Evolutionary conservation across 1,140 invertebrate species (phyloP), one percentile per base, ranked within the genome.

Genomic region (Aporrectodea caliginosa): DNA sequence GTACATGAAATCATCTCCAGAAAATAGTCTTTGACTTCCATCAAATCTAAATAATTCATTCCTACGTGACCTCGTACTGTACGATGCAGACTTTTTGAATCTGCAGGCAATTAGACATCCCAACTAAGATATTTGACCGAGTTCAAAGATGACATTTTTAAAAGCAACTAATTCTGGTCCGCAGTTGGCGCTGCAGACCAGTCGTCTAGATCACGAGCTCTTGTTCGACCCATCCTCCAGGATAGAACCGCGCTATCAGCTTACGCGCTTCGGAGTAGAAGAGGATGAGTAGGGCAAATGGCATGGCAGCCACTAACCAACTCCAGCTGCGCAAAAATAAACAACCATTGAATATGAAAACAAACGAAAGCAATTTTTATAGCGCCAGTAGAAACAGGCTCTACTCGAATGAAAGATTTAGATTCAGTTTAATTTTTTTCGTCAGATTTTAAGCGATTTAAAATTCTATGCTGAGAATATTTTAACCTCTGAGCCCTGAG

Each of bases 261-360:
- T 78, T 78, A 22, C 76, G 27, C 2, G n/a, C 68, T 34, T 78
- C 76, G 2, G 27, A 1, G n/a, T 78, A 78, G 29, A 31, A 29
- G 22, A 78, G n/a, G 6, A 78, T 78, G 30, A 78, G 31, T 16
- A 78, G 16, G 2, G 76, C 43, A 27, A 78, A 78, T 33, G 76
- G 76, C n/a, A 70, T 32, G 30, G 76, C 35, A 29, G n/a, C 27
- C 6, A 78, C n/a, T 2, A 69, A 69, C 76, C 76, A 78, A 35
- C 35, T 58, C 75, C 75, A 76, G 6, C 75, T 76, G 33, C n/a
- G 6, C 6, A 58, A 58, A 6, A 58, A 58, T 22, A 58, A 58
- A 22, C 43, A 58, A 58, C 43, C 6, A 58, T 22, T n/a, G n/a
- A 58, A 58, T 58, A 58, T 6, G 6, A 58, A 58, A 58, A 58